phyloP scores from a whole-genome alignment of 2,888 invertebrate genomes.

The Myopa tessellatipennis region DNA sequence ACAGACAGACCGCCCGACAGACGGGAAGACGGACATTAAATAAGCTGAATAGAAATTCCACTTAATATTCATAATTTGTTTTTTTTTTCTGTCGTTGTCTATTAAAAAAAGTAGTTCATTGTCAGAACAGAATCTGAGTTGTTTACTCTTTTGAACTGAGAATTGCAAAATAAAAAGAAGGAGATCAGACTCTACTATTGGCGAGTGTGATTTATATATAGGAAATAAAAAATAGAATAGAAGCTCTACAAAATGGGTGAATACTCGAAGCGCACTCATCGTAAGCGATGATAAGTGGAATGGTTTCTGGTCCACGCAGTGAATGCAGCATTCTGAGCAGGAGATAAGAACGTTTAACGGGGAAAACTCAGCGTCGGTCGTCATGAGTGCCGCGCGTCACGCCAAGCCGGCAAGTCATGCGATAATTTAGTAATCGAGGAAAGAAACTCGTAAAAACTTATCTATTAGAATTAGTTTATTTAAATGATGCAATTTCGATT shows the following conservation, averaged over 20 bases:
- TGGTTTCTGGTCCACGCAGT: background rate
- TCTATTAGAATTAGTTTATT: background rate
- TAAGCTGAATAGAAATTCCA: background rate
- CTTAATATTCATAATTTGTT: background rate
- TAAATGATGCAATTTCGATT: background rate
- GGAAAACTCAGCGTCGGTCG: background rate
- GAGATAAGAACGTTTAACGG: background rate
- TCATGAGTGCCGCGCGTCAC: background rate
- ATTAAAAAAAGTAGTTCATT: slow-evolving; percentile 23
- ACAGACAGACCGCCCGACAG: too few relatives aligned
- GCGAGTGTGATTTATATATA: background rate
- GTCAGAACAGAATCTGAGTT: slow-evolving; percentile 6
- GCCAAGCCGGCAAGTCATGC: background rate
- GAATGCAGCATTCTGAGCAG: too few relatives aligned
- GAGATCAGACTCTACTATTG: background rate
- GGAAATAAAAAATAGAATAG: background rate
- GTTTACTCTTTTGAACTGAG: background rate
- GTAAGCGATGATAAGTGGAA: background rate
- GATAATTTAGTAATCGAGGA: background rate
- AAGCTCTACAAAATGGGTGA: background rate
- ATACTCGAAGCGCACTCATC: too few relatives aligned
- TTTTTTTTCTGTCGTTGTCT: slow-evolving; percentile 8
- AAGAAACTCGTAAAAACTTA: background rate
- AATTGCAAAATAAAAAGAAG: background rate
- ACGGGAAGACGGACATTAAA: too few relatives aligned